These are phyloP conservation scores for Drosophila gaucha DNA, from an alignment of 2,888 invertebrate species.

Conservation along the genomic window DNA sequence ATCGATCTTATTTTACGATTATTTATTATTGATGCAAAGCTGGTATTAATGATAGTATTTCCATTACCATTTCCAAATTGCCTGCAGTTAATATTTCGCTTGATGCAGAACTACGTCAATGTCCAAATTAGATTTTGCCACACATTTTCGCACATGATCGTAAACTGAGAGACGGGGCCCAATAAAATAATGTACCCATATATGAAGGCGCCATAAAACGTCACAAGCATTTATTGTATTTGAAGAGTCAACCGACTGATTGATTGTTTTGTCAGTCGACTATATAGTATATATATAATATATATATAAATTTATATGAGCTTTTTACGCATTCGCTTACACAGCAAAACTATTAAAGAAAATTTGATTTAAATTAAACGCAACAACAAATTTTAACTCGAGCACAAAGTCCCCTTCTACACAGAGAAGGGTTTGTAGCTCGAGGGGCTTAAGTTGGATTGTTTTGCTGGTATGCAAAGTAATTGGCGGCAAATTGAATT, in stretches of 20 bases:
- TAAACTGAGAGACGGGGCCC: conserved; percentile 16
- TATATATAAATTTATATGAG: conserved; percentile 7
- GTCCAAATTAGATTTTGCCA: conserved; percentile 36
- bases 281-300: conserved; percentile 18
- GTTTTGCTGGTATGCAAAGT: conserved; percentile 65
- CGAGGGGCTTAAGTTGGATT: conserved; percentile 4
- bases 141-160: conserved; percentile 32
- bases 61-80: conserved; percentile 4
- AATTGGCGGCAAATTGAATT: conserved; percentile 78
- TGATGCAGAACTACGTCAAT: conserved; percentile 3
- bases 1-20: not conserved
- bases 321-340: conserved; percentile 53
- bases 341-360: conserved; percentile 61
- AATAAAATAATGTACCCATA: conserved; percentile 40
- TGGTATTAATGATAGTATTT: not conserved
- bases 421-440: not conserved
- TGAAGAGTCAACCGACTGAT: conserved; percentile 15
- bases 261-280: conserved; percentile 35
- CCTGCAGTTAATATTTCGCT: not conserved
- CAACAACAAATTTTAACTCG: conserved; percentile 43
- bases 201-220: conserved; percentile 45
- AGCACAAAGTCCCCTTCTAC: conserved; percentile 47
- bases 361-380: conserved; percentile 68
- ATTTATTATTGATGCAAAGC: not conserved
- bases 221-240: conserved; percentile 20